These are phyloP conservation scores for Phrynocephalus forsythii DNA, from an alignment of 2,797 vertebrate genomes.

Conservation along the genomic window DNA sequence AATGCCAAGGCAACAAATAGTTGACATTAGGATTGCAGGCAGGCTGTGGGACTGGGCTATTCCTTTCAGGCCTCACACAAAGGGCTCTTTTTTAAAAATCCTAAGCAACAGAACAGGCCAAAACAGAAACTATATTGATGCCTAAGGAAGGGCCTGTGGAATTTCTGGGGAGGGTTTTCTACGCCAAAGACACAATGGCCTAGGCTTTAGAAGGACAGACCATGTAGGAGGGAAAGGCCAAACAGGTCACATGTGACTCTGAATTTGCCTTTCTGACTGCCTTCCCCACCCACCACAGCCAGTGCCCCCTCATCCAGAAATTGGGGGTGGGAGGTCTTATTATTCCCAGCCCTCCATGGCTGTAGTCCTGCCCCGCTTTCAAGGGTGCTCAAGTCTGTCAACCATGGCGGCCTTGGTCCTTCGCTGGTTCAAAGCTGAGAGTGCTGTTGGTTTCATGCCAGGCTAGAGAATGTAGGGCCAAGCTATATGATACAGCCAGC, in stretches of 20 bases:
- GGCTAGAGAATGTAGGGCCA: too few species aligned
- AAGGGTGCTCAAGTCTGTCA: neutral
- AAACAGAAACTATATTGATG: slow-evolving; percentile 72
- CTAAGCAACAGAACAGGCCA: slow-evolving; percentile 53
- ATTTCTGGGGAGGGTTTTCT: slow-evolving; percentile 64
- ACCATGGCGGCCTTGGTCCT: neutral
- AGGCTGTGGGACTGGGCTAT: slow-evolving; percentile 69
- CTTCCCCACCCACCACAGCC: neutral
- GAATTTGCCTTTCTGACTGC: neutral
- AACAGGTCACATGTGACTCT: slow-evolving; percentile 12
- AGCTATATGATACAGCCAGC: too few species aligned
- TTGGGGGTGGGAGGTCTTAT: fast-evolving
- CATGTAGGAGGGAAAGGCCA: slow-evolving; percentile 59
- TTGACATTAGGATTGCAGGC: slow-evolving; percentile 76
- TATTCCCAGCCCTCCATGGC: neutral
- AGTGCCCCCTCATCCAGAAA: neutral
- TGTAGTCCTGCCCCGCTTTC: neutral
- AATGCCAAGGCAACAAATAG: slow-evolving; percentile 75
- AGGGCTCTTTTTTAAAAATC: slow-evolving; percentile 64
- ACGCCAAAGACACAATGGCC: slow-evolving; percentile 41
- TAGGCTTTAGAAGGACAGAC: slow-evolving; percentile 8
- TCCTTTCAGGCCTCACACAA: slow-evolving; percentile 72
- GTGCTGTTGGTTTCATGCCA: too few species aligned
- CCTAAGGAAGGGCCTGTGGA: slow-evolving; percentile 50
- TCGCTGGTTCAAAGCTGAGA: neutral